phyloP scores from a whole-genome alignment of 2,113 vertebrate genomes.

The Syrmaticus mikado region DNA sequence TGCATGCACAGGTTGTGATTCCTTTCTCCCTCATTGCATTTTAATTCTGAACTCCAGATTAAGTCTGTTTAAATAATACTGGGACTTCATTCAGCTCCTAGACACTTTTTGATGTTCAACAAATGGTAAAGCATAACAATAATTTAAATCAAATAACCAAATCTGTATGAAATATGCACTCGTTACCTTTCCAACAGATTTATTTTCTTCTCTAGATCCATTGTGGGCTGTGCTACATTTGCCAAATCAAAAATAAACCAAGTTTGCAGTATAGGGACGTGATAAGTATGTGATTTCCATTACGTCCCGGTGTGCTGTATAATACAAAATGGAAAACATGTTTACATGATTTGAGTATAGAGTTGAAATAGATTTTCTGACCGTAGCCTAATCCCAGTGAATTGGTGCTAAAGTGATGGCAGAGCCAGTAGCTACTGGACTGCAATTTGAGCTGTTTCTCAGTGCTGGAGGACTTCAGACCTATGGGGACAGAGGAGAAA shows the following conservation, averaged over 20 bases:
- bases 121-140: slow-evolving; percentile 33
- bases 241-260: slow-evolving; percentile 38
- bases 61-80: slow-evolving; percentile 34
- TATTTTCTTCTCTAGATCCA: slow-evolving; percentile 44
- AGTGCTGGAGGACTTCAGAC: not conserved
- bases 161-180: slow-evolving; percentile 14
- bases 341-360: not conserved
- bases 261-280: not conserved
- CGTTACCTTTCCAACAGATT: slow-evolving; percentile 49
- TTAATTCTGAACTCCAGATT: slow-evolving; percentile 7
- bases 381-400: not conserved
- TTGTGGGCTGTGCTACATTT: slow-evolving; percentile 21
- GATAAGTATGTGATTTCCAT: slow-evolving; percentile 20
- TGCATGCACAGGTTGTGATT: not conserved
- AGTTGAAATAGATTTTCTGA: slow-evolving; percentile 61
- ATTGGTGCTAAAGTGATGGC: slow-evolving; percentile 25
- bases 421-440: not conserved
- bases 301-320: not conserved
- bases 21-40: not conserved
- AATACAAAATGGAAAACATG: slow-evolving; percentile 31
- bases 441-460: slow-evolving; percentile 11
- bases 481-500: not conserved
- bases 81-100: not conserved
- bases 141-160: slow-evolving; percentile 47
- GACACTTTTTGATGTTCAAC: slow-evolving; percentile 3